These are phyloP conservation scores for Artemia sp. DNA, from an alignment of 2,888 invertebrate species.

Conservation along the genomic window DNA sequence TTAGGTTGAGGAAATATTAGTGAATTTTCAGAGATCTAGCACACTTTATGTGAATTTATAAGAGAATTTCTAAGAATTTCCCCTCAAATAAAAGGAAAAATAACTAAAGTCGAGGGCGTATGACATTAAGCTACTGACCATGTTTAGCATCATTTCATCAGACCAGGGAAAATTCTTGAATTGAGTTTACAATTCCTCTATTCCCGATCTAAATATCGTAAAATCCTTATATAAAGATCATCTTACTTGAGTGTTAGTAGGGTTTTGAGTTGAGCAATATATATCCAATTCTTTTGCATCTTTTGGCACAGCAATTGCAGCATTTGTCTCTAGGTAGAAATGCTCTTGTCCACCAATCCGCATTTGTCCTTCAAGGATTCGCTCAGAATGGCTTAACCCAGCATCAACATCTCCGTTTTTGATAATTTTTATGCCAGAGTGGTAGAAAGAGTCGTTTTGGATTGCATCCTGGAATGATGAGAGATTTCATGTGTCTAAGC, in stretches of 20 bases:
- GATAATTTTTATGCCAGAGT: constrained; percentile 42
- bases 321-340: constrained; percentile 78
- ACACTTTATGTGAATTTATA: no score
- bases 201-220: neutral
- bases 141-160: constrained; percentile 24
- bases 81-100: no score
- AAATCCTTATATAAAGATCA: neutral
- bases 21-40: no score
- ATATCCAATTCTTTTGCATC: constrained; percentile 67
- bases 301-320: constrained; percentile 37
- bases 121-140: no score
- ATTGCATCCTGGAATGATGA: constrained; percentile 48
- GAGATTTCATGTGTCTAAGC: no score
- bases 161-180: constrained; percentile 28
- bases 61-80: no score
- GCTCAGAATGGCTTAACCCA: constrained; percentile 48
- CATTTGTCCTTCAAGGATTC: constrained; percentile 57
- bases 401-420: constrained; percentile 48
- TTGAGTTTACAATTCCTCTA: neutral
- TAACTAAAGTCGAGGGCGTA: no score
- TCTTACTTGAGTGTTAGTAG: constrained; percentile 49
- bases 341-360: constrained; percentile 85
- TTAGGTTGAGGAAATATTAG: no score
- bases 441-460: constrained; percentile 49
- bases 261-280: constrained; percentile 67